phyloP scores from a whole-genome alignment of 2,113 vertebrate genomes.

The Halcyon senegalensis region DNA sequence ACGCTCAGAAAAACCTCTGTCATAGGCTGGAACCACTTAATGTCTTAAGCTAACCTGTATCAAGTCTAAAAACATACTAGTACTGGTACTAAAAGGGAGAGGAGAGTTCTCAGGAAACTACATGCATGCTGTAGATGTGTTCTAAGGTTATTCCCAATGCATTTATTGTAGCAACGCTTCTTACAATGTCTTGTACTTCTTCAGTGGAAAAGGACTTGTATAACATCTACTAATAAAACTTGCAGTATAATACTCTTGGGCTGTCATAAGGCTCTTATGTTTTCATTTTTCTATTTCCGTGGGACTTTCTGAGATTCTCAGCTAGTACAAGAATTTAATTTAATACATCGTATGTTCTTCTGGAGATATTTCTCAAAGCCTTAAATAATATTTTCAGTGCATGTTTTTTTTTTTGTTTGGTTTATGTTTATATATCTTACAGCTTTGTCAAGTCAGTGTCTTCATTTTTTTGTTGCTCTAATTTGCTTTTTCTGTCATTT shows the following conservation, averaged over 20 bases:
- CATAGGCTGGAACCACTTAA: background rate
- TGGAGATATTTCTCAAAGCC: background rate
- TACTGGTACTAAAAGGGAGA: background rate
- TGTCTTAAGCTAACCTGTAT: background rate
- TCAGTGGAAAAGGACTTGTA: background rate
- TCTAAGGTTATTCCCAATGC: background rate
- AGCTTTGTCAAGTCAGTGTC: background rate
- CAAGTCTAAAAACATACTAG: background rate
- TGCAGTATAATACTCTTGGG: background rate
- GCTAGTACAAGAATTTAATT: background rate
- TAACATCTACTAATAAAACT: background rate
- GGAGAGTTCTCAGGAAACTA: background rate
- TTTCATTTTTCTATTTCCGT: background rate
- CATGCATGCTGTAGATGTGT: accelerated
- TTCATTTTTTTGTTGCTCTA: background rate
- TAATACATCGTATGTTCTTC: background rate
- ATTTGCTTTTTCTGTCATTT: background rate
- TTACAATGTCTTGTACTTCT: background rate
- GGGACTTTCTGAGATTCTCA: background rate
- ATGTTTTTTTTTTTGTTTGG: background rate
- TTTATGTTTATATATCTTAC: background rate
- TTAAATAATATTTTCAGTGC: background rate
- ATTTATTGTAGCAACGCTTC: background rate
- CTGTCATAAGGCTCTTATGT: background rate
- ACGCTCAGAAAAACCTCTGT: background rate